A percentile compares a stretch with the other conserved stretches of the same genome.
phyloP scores from a whole-genome alignment of 64 coral and sea anemone genomes.

The Stichodactyla helianthus region DNA sequence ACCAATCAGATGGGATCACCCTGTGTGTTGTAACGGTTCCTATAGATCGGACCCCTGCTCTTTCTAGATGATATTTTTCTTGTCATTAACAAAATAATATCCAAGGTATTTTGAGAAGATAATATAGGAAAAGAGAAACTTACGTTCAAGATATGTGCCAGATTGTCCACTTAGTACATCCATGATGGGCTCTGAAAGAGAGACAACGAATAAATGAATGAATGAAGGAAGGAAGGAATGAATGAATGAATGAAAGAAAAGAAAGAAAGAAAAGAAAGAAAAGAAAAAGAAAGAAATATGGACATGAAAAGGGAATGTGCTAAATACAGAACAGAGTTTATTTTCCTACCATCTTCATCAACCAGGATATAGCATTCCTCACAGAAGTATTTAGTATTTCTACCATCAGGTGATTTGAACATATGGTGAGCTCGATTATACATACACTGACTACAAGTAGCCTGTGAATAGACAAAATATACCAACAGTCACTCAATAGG shows the following conservation, averaged over 20 bases:
- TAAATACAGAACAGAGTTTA: neutral
- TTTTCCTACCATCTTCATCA: conserved; percentile 39
- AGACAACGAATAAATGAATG: neutral
- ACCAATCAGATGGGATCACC: too few relatives aligned
- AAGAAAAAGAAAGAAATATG: neutral
- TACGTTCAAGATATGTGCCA: conserved; percentile 20
- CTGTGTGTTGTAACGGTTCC: too few relatives aligned
- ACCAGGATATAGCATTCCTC: conserved; percentile 71
- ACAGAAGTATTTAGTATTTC: conserved; percentile 65
- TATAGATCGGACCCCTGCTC: too few relatives aligned
- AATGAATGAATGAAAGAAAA: neutral
- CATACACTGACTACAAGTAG: conserved; percentile 52
- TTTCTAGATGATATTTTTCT: too few relatives aligned
- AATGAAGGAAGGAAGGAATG: neutral
- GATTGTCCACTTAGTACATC: conserved; percentile 18
- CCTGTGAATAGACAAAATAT: conserved; percentile 20
- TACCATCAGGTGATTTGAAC: conserved; percentile 58
- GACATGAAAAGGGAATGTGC: too few relatives aligned
- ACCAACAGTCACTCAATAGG: neutral
- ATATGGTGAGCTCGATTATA: conserved; percentile 58
- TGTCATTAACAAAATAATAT: neutral
- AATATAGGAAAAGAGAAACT: neutral
- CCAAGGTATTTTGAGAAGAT: neutral
- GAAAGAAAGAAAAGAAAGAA: neutral
- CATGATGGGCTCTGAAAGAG: conserved; percentile 7